A percentile compares a stretch with the other conserved stretches of the same genome.
phyloP scores from a whole-genome alignment of 2,888 invertebrate genomes.

The Serripes groenlandicus region DNA sequence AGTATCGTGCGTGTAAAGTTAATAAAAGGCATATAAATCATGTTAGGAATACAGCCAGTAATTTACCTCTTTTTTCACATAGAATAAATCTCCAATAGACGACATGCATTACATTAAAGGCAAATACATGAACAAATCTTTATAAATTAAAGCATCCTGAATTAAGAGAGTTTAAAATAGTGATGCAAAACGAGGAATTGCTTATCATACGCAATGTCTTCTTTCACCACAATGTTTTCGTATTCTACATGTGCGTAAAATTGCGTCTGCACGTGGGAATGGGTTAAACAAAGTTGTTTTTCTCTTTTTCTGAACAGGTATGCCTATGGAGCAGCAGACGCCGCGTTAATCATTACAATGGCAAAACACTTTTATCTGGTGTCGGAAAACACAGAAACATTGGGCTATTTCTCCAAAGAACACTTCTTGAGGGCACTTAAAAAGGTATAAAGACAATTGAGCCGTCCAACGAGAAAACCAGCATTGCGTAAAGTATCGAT shows the following conservation, averaged over 20 bases:
- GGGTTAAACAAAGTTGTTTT: not conserved
- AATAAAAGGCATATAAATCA: too few species aligned
- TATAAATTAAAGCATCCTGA: too few species aligned
- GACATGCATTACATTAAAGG: too few species aligned
- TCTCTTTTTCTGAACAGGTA: conserved; percentile 37
- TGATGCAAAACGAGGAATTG: not conserved
- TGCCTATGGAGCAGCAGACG: conserved; percentile 75
- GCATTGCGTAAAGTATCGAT: too few species aligned
- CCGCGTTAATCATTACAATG: conserved; percentile 70
- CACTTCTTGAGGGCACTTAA: conserved; percentile 66
- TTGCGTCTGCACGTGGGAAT: not conserved
- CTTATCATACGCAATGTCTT: not conserved
- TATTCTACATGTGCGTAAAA: not conserved
- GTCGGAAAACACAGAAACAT: conserved; percentile 45
- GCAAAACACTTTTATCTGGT: conserved; percentile 73
- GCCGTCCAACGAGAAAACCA: too few species aligned
- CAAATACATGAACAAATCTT: too few species aligned
- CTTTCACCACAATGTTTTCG: not conserved
- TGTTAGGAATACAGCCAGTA: too few species aligned
- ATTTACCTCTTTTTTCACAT: too few species aligned
- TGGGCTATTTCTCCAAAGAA: conserved; percentile 56
- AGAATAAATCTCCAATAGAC: too few species aligned
- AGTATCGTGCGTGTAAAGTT: too few species aligned
- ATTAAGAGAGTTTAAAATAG: not conserved
- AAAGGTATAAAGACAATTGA: too few species aligned